Evolutionary conservation across 2,113 vertebrate species (phyloP).

Genomic region (Lepisosteus osseus): DNA sequence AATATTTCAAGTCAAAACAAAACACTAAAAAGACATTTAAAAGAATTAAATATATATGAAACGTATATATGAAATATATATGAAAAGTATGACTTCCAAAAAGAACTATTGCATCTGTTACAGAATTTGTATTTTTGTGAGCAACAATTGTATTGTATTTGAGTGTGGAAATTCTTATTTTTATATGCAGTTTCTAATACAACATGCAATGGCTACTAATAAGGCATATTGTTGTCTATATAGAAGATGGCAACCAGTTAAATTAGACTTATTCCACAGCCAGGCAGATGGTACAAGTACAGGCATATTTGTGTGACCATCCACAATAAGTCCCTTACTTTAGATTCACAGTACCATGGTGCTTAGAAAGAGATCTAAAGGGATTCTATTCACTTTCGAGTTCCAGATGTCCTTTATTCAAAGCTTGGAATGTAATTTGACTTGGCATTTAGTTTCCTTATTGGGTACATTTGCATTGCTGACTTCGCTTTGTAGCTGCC

Average conservation of each 20-base stretch:
- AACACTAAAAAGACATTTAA: too few species aligned
- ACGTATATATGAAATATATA: too few species aligned
- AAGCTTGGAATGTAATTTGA: conserved; percentile 1
- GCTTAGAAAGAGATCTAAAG: conserved; percentile 8
- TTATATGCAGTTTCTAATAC: neutral
- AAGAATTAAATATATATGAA: too few species aligned
- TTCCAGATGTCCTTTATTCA: neutral
- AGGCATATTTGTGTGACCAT: neutral
- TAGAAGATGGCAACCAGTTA: neutral
- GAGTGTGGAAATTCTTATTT: too few species aligned
- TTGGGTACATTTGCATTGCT: conserved; percentile 7
- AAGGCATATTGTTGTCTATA: neutral
- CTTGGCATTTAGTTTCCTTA: conserved; percentile 10
- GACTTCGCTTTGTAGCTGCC: neutral
- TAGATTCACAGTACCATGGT: conserved; percentile 6
- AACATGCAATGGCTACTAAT: neutral
- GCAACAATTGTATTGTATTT: too few species aligned
- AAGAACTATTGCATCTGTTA: too few species aligned
- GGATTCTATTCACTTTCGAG: neutral
- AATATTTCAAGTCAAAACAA: too few species aligned
- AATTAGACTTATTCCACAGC: neutral
- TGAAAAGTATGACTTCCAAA: too few species aligned
- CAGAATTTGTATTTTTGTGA: too few species aligned
- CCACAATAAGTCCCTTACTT: neutral
- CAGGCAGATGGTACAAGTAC: neutral